Base-by-base conservation (phyloP, 2,797 vertebrate genomes). In the Enteromius radiatus region DNA sequence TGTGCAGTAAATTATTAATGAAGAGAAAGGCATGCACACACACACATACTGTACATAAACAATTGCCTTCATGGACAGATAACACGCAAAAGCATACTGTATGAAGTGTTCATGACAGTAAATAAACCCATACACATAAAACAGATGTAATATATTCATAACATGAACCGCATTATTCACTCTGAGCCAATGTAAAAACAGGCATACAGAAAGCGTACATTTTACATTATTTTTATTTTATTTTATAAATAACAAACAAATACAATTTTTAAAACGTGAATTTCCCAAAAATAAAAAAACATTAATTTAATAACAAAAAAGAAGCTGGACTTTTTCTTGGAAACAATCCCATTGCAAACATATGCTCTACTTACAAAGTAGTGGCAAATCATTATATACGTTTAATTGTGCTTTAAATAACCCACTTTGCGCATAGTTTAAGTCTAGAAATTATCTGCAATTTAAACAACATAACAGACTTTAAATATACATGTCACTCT, bases 1-100 rank as follows among this genome's bases (percentile, higher is more conserved):
- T 89, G 88, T 88, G 79, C 69, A 64, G 81, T 94, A 86, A 91
- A 94, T 94, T 92, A 94, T 94, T 94, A 87, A 95, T 93, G 81
- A 38, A 41, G 69, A 67, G n/a, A 75, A 74, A 84, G 28, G 76
- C 85, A 14, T 0, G 23, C 49, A 52, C 88, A 92, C 87, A 92
- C 87, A 91, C 90, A 84, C 86, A 70, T 21, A 21, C 75, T 81
- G 82, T 8, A n/a, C 49, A n/a, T 84, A 82, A 80, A 64, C 17
- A 76, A 47, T 49, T 49, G 74, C 73, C 33, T 67, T 43, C 0
- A 80, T 33, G 76, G 31, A 84, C 82, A 86, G 71, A 45, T 54
- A 9, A 54, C 83, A 64, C 38, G 69, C 47, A 28, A 67, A 83
- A 17, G 81, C 41, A 38, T 11, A 75, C 80, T 4, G 45, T 56